A percentile compares a stretch with the other conserved stretches of the same genome.
These are phyloP conservation scores for Xanthorhoe spadicearia DNA, from an alignment of 2,888 invertebrate species.

Conservation along the genomic window DNA sequence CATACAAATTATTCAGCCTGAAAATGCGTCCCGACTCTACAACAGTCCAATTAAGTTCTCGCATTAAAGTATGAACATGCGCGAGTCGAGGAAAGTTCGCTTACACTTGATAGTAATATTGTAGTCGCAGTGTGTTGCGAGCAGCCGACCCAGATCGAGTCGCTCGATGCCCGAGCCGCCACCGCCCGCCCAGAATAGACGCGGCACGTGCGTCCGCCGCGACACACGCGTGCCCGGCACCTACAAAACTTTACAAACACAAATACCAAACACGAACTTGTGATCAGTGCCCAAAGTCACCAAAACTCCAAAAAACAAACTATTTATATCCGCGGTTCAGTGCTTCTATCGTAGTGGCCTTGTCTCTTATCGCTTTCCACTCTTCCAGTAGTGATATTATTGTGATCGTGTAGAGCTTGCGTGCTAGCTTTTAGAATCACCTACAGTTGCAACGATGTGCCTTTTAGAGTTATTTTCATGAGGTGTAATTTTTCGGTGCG, in stretches of 20 bases:
- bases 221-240: conserved; percentile 63
- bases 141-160: conserved; percentile 76
- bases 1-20: neutral
- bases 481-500: conserved; percentile 52
- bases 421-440: conserved; percentile 55
- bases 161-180: conserved; percentile 73
- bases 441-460: conserved; percentile 72
- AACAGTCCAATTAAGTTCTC: conserved; percentile 15
- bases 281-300: conserved; percentile 49
- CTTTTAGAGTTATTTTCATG: conserved; percentile 68
- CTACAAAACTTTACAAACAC: conserved; percentile 44
- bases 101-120: conserved; percentile 31
- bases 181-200: conserved; percentile 80
- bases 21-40: neutral
- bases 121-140: conserved; percentile 45
- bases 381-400: conserved; percentile 52
- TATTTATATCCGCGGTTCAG: conserved; percentile 66
- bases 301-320: conserved; percentile 45
- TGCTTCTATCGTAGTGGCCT: conserved; percentile 73
- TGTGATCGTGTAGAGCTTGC: conserved; percentile 48
- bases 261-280: conserved; percentile 49
- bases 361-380: conserved; percentile 68
- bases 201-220: conserved; percentile 81
- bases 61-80: conserved; percentile 18
- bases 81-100: conserved; percentile 36